Evolutionary conservation across 1,140 invertebrate genomes (phyloP).

Genomic region (Oreohelix idahoensis): DNA sequence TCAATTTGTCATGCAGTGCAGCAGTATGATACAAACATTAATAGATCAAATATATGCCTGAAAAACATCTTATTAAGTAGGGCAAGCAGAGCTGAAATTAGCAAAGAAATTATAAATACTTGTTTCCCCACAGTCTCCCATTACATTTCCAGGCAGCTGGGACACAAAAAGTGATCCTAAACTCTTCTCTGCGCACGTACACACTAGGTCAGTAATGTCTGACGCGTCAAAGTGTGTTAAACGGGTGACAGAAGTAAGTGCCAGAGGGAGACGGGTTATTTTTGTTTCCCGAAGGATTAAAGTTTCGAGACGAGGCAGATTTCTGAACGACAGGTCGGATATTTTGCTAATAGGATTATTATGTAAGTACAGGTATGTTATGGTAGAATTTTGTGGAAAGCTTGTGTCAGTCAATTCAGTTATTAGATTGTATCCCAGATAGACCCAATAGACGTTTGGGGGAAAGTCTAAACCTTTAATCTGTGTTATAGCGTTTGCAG

Average conservation of each 20-base stretch:
- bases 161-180: no score
- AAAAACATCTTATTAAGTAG: no score
- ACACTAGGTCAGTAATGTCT: not conserved
- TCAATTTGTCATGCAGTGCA: no score
- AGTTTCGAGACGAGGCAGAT: not conserved
- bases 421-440: not conserved
- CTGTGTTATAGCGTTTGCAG: not conserved
- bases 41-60: no score
- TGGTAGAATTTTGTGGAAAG: not conserved
- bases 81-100: no score
- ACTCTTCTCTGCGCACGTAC: not conserved
- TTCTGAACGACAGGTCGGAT: not conserved
- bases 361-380: not conserved
- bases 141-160: no score
- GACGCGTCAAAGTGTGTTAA: not conserved
- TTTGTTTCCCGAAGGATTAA: not conserved
- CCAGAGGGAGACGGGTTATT: not conserved
- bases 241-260: not conserved
- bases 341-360: not conserved
- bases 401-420: not conserved
- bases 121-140: no score
- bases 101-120: no score
- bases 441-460: not conserved
- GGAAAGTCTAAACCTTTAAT: not conserved
- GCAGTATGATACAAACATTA: no score